Evolutionary conservation across 2,113 vertebrate genomes (phyloP).

Genomic region (Ammodramus savannarum): DNA sequence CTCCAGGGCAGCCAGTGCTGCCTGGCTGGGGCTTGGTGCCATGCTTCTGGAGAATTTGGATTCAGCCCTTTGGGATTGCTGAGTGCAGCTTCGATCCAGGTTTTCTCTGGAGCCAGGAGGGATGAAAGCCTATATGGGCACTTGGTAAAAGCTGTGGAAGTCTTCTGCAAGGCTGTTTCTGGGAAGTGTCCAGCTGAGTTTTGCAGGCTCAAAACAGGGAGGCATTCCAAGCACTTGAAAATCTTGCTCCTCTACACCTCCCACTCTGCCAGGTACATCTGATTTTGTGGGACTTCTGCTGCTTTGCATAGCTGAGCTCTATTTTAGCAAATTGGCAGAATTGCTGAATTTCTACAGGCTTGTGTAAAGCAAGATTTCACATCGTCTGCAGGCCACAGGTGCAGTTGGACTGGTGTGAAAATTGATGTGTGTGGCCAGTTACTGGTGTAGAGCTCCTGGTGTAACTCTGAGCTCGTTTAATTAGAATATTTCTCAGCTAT

Average conservation of each 20-base stretch:
- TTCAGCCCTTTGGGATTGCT: not conserved
- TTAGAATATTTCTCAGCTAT: not conserved
- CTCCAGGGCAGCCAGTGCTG: not conserved
- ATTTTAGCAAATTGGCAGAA: constrained; percentile 18
- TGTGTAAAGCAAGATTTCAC: not conserved
- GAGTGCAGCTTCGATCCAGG: not conserved
- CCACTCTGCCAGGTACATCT: constrained; percentile 51
- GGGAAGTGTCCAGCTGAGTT: constrained; percentile 15
- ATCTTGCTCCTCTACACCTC: constrained; percentile 28
- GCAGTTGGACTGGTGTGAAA: not conserved
- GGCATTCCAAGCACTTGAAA: not conserved
- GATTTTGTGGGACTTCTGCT: constrained; percentile 1
- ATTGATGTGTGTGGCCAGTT: not conserved
- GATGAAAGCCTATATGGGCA: not conserved
- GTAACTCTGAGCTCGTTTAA: not conserved
- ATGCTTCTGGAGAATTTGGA: not conserved
- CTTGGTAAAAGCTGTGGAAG: not conserved
- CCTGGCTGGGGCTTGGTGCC: not conserved
- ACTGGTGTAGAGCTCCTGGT: not conserved
- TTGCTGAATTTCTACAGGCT: not conserved
- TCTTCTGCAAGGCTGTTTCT: not conserved
- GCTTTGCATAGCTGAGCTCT: constrained; percentile 8
- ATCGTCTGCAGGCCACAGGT: not conserved
- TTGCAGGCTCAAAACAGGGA: not conserved
- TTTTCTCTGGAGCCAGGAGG: not conserved